phyloP scores from a whole-genome alignment of 2,113 vertebrate genomes.

The Sialia sialis region DNA sequence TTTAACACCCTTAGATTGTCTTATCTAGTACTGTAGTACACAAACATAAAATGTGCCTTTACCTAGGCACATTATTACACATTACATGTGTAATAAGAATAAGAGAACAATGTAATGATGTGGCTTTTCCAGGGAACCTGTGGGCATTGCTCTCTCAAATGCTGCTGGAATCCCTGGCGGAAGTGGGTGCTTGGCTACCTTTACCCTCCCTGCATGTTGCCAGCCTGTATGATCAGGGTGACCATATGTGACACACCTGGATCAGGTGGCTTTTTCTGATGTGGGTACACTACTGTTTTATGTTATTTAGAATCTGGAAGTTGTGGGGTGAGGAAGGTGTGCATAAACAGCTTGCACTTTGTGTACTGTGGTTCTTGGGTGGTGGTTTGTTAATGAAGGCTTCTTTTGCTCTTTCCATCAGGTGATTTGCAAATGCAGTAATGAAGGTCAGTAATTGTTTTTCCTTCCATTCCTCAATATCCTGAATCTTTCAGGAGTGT shows the following conservation, averaged over 20 bases:
- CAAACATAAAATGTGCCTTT: neutral
- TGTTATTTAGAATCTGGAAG: neutral
- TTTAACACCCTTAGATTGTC: neutral
- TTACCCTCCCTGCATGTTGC: neutral
- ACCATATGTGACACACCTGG: neutral
- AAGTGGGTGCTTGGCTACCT: neutral
- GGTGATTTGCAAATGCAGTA: slow-evolving; percentile 70
- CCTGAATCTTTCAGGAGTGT: rapidly evolving
- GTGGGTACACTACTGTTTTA: neutral
- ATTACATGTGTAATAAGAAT: neutral
- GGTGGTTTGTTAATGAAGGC: neutral
- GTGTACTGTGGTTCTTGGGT: neutral
- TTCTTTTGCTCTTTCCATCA: slow-evolving; percentile 48
- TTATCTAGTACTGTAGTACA: neutral
- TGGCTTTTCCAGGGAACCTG: neutral
- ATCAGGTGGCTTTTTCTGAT: neutral
- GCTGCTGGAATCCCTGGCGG: neutral
- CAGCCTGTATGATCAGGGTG: neutral
- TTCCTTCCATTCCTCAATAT: rapidly evolving
- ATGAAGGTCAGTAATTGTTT: slow-evolving; percentile 69
- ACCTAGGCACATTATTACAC: too few relatives aligned
- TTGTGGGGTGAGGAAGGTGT: neutral
- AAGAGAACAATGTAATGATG: rapidly evolving
- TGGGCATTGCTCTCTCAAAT: rapidly evolving
- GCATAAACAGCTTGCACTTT: neutral